Conservation (phyloP, 2,797 vertebrate species). For the Helicolenus hilgendorfi region DNA sequence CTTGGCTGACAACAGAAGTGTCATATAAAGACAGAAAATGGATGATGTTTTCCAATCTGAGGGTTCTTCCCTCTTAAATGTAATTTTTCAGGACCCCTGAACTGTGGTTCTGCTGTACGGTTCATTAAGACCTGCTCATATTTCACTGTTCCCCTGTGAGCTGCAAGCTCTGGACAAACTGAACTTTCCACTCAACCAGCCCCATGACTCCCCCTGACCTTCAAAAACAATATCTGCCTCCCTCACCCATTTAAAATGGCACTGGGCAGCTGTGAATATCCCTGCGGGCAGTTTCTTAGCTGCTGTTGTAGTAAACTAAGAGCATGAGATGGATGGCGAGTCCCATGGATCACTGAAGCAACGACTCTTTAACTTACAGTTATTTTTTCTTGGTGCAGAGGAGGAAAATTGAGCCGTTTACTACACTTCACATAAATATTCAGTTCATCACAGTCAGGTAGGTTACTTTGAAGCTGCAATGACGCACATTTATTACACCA, state of each 20-base stretch:
- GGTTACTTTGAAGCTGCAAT: neutral
- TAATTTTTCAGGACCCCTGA: conserved; percentile 64
- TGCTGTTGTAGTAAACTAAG: conserved; percentile 25
- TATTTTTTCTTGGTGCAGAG: neutral
- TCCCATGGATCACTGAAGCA: neutral
- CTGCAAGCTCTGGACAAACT: conserved; percentile 36
- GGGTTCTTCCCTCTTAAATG: conserved; percentile 21
- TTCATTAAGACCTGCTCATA: conserved; percentile 73
- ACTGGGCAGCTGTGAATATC: conserved; percentile 14
- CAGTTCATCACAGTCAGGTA: neutral
- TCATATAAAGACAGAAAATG: conserved; percentile 26
- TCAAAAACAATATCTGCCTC: conserved; percentile 47
- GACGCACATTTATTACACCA: neutral
- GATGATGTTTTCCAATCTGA: conserved; percentile 14
- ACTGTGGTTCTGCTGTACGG: conserved; percentile 47
- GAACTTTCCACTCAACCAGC: conserved; percentile 38
- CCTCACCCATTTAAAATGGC: conserved; percentile 4
- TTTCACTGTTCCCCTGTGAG: conserved; percentile 51
- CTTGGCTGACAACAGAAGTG: neutral
- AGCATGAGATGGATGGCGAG: conserved; percentile 18
- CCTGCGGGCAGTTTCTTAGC: conserved; percentile 1
- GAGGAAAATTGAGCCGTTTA: neutral
- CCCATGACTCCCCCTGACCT: conserved; percentile 61
- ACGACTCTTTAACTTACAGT: neutral
- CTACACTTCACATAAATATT: neutral